Conservation (phyloP, 2,888 invertebrate genomes). For the Sepiola atlantica region DNA sequence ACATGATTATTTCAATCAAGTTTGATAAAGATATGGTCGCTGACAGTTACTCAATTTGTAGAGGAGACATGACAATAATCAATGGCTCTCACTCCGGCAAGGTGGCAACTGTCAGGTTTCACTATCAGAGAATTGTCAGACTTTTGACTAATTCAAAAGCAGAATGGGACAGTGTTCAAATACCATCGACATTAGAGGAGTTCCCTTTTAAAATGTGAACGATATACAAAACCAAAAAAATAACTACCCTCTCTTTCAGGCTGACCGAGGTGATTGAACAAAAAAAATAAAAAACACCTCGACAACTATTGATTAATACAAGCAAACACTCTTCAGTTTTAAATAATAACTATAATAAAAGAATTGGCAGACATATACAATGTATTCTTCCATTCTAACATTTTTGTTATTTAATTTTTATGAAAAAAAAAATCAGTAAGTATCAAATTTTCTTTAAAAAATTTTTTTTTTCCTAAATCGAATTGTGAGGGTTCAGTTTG, state of each 20-base stretch:
- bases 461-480: too few species aligned
- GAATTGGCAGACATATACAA: too few species aligned
- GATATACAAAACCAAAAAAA: neutral
- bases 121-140: neutral
- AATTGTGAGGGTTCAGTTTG: too few species aligned
- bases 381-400: too few species aligned
- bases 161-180: too few species aligned
- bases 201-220: neutral
- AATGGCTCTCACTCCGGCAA: neutral
- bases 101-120: neutral
- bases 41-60: neutral
- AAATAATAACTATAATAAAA: too few species aligned
- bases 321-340: too few species aligned
- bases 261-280: neutral
- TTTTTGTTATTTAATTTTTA: too few species aligned
- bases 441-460: too few species aligned
- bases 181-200: too few species aligned
- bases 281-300: neutral
- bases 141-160: neutral
- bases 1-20: neutral
- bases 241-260: neutral
- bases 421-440: too few species aligned
- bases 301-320: too few species aligned
- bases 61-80: neutral
- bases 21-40: neutral